Conservation (phyloP, 2,113 vertebrate species). For the Lagopus leucura region DNA sequence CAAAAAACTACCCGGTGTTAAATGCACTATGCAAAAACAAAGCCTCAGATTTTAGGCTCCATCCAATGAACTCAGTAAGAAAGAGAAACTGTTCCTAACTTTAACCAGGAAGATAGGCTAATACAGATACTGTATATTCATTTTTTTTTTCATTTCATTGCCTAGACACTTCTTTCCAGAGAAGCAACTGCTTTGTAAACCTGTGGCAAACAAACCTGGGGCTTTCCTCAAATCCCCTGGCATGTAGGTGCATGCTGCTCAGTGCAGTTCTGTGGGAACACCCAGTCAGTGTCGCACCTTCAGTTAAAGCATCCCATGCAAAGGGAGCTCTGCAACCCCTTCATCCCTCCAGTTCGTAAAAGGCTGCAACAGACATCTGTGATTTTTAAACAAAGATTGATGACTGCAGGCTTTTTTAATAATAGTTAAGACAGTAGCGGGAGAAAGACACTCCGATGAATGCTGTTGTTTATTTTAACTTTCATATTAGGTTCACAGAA, state of each 20-base stretch:
- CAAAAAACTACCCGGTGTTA: constrained; percentile 3
- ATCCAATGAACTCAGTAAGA: background rate
- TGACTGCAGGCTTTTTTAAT: constrained; percentile 75
- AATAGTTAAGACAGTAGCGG: constrained; percentile 48
- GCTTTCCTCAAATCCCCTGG: background rate
- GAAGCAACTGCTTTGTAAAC: background rate
- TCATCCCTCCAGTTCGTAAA: constrained; percentile 64
- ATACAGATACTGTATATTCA: constrained; percentile 22
- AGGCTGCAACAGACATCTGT: constrained; percentile 63
- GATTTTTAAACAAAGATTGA: constrained; percentile 74
- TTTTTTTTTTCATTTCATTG: background rate
- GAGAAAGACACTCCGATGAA: constrained; percentile 68
- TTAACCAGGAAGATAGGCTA: constrained; percentile 39
- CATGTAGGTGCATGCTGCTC: background rate
- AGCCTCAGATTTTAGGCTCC: background rate
- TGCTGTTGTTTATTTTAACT: constrained; percentile 79
- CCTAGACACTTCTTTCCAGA: background rate
- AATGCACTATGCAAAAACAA: constrained; percentile 48
- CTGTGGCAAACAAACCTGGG: background rate
- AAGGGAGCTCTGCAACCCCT: no score
- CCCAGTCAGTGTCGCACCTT: background rate
- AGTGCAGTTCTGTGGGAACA: background rate
- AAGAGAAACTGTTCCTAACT: constrained; percentile 8
- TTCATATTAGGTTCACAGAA: constrained; percentile 79
- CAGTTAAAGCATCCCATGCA: background rate